A percentile compares a stretch with the other conserved stretches of the same genome.
Conservation (phyloP, 2,888 invertebrate species). For the Alviniconcha strummeri region DNA sequence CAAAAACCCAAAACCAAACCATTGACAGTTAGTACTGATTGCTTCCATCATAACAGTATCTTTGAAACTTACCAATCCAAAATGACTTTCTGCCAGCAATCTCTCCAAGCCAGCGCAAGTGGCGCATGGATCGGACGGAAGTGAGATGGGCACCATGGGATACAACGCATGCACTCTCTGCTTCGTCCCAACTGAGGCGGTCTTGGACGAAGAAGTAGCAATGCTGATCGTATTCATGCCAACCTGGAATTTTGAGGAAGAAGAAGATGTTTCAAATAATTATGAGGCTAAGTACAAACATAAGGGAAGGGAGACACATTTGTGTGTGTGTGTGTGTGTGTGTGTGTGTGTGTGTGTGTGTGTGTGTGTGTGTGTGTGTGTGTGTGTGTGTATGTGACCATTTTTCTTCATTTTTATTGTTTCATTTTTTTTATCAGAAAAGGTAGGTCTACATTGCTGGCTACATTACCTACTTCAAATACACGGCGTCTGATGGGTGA, state of each 20-base stretch:
- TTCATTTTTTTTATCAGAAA: no score
- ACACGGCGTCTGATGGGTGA: no score
- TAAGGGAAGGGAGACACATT: no score
- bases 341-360: background rate
- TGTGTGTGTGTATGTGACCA: background rate
- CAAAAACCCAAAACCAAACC: background rate
- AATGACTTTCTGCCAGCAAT: slow-evolving; percentile 61
- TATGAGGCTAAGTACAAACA: no score
- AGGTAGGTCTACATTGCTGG: no score
- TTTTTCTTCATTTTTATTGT: no score
- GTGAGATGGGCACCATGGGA: slow-evolving; percentile 62
- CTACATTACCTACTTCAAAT: no score
- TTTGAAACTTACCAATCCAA: slow-evolving; percentile 67
- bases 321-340: background rate
- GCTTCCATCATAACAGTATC: no score
- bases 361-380: background rate
- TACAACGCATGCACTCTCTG: slow-evolving; percentile 62
- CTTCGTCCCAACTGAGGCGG: slow-evolving; percentile 66
- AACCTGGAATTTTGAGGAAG: slow-evolving; percentile 51
- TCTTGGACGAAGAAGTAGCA: slow-evolving; percentile 67
- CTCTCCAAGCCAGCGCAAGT: slow-evolving; percentile 62
- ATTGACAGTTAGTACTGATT: no score
- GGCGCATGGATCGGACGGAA: slow-evolving; percentile 61
- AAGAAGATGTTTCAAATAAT: no score
- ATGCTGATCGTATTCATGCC: slow-evolving; percentile 62